These are phyloP conservation scores for Turdus rufiventris DNA, from an alignment of 2,113 vertebrate species.

Conservation along the genomic window DNA sequence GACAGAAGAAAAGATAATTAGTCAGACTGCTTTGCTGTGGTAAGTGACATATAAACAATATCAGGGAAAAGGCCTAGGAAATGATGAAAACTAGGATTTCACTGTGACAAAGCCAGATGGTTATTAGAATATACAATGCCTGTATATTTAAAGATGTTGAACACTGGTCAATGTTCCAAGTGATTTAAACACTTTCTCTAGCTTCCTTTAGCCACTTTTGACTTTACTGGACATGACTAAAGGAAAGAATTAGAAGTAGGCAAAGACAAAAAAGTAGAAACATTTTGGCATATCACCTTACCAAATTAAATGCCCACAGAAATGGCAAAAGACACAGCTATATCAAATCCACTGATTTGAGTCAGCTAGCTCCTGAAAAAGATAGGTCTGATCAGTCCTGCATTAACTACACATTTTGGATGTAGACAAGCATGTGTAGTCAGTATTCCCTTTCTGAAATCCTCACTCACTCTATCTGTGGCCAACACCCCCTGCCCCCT, in stretches of 20 bases:
- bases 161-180: not conserved
- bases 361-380: not conserved
- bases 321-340: accelerated
- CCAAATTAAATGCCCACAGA: not conserved
- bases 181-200: not conserved
- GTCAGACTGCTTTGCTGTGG: not conserved
- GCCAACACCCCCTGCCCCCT: accelerated
- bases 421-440: not conserved
- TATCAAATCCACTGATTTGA: not conserved
- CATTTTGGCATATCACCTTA: not conserved
- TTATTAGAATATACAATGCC: not conserved
- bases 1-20: not conserved
- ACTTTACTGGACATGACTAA: not conserved
- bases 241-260: not conserved
- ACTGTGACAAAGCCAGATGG: not conserved
- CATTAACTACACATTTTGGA: not conserved
- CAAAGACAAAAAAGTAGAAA: not conserved
- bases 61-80: not conserved
- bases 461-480: not conserved
- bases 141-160: not conserved
- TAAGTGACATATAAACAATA: not conserved
- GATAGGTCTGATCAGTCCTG: not conserved
- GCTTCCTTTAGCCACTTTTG: not conserved
- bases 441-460: not conserved
- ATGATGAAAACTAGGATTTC: not conserved